Base-by-base conservation (phyloP, 2,888 invertebrate genomes). In the Drosophila peninsularis region DNA sequence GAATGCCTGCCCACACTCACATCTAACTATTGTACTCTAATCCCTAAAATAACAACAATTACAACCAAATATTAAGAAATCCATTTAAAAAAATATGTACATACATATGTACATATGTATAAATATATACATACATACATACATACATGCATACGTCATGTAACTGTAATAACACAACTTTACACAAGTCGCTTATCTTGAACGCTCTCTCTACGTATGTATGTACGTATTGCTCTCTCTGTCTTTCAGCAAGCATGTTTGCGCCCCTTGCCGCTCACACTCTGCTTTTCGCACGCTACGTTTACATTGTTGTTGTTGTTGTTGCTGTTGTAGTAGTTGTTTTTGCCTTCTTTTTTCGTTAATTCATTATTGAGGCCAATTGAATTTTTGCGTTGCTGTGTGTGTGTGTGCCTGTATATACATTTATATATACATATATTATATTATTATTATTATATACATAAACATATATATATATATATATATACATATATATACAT, bases 351-450 rank as follows among this genome's bases (percentile, higher is more conserved):
- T 77, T 80, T 80, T 78, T 87, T 81, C 68, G 88, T 81, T 87
- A 87, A 82, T 82, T 82, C 87, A 88, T 82, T 88, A 82, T 82
- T 82, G 82, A 82, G 82, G 88, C 82, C 82, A 82, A 82, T 82
- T 82, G 82, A 82, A 88, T 82, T 88, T 81, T 82, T 84, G 68
- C 80, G 63, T 80, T 32, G 57, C 41, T 60, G 19, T 70, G 37
- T 63, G 36, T 55, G 32, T 53, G 21, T 34, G 34, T 52, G 13
- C n/a, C 7, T 55, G 14, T 58, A 54, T 34, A 19, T 55, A 32
- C 50, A 30, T 58, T 14, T 34, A 32, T 64, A 45, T 21, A 37
- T 32, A 11, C 32, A 32, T 41, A 39, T 19, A 50, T 36, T n/a
- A n/a, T n/a, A n/a, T n/a, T n/a, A n/a, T n/a, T n/a, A n/a, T n/a